A percentile compares a stretch with the other conserved stretches of the same genome.
phyloP scores from a whole-genome alignment of 2,113 vertebrate species.

The Labeo catla region DNA sequence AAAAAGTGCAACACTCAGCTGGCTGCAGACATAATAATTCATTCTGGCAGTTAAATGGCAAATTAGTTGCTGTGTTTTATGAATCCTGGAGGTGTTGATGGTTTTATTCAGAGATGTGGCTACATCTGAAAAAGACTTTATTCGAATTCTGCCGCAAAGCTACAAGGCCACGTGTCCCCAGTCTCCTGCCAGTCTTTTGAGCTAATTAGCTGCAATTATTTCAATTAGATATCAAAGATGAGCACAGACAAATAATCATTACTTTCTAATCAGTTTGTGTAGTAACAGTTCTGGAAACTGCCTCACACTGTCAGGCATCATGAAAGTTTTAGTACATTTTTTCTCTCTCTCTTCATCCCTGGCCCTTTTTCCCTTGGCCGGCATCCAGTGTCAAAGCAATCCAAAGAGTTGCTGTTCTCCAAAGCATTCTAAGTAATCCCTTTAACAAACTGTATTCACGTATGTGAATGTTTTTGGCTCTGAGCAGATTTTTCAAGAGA shows the following conservation, averaged over 20 bases:
- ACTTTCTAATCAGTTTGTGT: constrained; percentile 44
- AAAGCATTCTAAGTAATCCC: constrained; percentile 33
- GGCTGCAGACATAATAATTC: constrained; percentile 48
- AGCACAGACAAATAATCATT: constrained; percentile 54
- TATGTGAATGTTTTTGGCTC: constrained; percentile 31
- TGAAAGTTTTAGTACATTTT: constrained; percentile 25
- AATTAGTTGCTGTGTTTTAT: constrained; percentile 51
- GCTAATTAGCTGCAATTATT: constrained; percentile 55
- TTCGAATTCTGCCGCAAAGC: constrained; percentile 16
- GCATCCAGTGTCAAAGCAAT: constrained; percentile 48
- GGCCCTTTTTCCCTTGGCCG: constrained; percentile 41
- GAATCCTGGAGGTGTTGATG: constrained; percentile 39
- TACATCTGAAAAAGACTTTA: constrained; percentile 39
- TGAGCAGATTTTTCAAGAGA: constrained; percentile 43
- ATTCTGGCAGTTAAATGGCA: constrained; percentile 47
- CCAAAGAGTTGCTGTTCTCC: constrained; percentile 31
- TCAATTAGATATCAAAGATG: constrained; percentile 55
- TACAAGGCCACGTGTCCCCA: neutral
- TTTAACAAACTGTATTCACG: constrained; percentile 27
- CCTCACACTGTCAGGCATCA: constrained; percentile 35
- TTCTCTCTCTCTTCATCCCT: constrained; percentile 57
- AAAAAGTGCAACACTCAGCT: constrained; percentile 34
- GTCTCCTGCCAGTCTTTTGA: constrained; percentile 52
- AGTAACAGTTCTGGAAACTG: constrained; percentile 36
- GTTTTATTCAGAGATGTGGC: constrained; percentile 32